Conservation (phyloP, 2,888 invertebrate species). For the Heliconius sara region DNA sequence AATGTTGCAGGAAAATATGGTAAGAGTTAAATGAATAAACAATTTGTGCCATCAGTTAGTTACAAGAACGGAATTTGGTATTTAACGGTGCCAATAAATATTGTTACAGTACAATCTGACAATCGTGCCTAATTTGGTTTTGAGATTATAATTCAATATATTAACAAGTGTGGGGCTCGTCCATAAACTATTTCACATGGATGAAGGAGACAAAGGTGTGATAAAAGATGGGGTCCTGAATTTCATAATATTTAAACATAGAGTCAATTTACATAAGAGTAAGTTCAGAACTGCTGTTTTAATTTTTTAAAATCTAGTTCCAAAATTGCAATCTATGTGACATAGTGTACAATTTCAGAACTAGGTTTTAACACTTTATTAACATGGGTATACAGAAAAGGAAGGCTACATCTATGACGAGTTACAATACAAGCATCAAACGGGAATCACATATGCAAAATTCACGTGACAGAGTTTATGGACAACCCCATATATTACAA, state of each 20-base stretch:
- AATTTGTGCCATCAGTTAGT: constrained; percentile 71
- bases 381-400: background rate
- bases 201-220: background rate
- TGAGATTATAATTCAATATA: constrained; percentile 57
- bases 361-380: no score
- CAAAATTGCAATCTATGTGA: background rate
- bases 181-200: no score
- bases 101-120: constrained; percentile 55
- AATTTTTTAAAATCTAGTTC: background rate
- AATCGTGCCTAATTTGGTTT: constrained; percentile 55
- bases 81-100: constrained; percentile 62
- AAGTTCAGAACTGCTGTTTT: background rate
- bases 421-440: background rate
- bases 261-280: background rate
- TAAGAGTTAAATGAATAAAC: constrained; percentile 60
- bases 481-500: background rate
- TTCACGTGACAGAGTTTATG: background rate
- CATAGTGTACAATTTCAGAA: background rate
- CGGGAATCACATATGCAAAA: background rate
- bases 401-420: background rate
- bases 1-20: constrained; percentile 68
- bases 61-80: constrained; percentile 55
- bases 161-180: background rate
- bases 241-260: background rate
- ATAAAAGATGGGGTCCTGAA: background rate